Evolutionary conservation across 2,797 vertebrate genomes (phyloP).

Genomic region (Pangasius larnaudii): DNA sequence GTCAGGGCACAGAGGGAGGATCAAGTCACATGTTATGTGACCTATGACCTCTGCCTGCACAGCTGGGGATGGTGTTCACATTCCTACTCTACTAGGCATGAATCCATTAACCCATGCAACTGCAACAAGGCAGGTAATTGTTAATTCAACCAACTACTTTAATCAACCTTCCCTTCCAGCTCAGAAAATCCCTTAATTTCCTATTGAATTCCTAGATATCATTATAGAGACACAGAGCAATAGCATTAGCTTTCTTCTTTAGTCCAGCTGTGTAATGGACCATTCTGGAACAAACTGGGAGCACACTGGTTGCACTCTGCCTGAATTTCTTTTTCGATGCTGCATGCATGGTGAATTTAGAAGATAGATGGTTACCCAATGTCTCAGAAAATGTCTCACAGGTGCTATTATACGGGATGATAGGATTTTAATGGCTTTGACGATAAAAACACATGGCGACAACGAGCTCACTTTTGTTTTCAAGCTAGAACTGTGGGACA

Average conservation of each 20-base stretch:
- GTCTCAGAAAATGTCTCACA: slow-evolving; percentile 59
- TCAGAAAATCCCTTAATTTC: slow-evolving; percentile 24
- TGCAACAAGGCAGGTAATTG: slow-evolving; percentile 65
- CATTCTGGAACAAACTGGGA: slow-evolving; percentile 33
- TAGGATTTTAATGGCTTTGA: slow-evolving; percentile 77
- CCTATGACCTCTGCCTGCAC: slow-evolving; percentile 71
- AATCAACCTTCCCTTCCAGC: slow-evolving; percentile 39
- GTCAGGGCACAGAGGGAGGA: slow-evolving; percentile 64
- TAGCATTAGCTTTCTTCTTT: slow-evolving; percentile 24
- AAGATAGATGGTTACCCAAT: slow-evolving; percentile 68
- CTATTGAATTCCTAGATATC: slow-evolving; percentile 23
- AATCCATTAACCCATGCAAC: slow-evolving; percentile 72
- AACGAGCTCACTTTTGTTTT: slow-evolving; percentile 50
- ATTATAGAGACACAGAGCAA: slow-evolving; percentile 16
- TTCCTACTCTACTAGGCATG: slow-evolving; percentile 70
- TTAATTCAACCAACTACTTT: slow-evolving; percentile 62
- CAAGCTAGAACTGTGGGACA: slow-evolving; percentile 40
- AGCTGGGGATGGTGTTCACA: slow-evolving; percentile 75
- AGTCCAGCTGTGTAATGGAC: slow-evolving; percentile 41
- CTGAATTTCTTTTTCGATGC: slow-evolving; percentile 45
- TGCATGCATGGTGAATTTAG: slow-evolving; percentile 70
- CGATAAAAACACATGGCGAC: slow-evolving; percentile 76
- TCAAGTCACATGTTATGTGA: slow-evolving; percentile 74
- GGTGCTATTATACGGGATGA: slow-evolving; percentile 71
- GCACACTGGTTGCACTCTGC: slow-evolving; percentile 40